Base-by-base conservation (phyloP, 2,113 vertebrate genomes). In the Stegastes partitus region DNA sequence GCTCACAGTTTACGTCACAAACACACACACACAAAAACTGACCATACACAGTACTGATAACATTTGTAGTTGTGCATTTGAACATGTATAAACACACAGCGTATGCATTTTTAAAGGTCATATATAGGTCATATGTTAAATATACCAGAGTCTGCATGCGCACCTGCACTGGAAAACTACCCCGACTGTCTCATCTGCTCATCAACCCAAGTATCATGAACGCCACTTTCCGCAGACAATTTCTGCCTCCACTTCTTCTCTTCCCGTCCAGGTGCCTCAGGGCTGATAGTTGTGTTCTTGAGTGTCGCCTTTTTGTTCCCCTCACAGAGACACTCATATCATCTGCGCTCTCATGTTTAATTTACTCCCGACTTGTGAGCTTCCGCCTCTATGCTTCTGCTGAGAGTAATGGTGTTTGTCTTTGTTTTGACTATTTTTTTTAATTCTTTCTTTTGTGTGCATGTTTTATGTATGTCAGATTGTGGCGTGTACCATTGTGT, bases 1-100 rank as follows among this genome's bases (percentile, higher is more conserved):
- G 85, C 76, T 86, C 71, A 77, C 16, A n/a, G 58, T 82, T 88
- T 66, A 92, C 72, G 44, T 92, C 84, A 87, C 74, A 64, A 69
- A 74, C 55, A 77, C 21, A 3, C 26, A 18, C 49, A 22, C 16
- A 54, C 34, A n/a, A 47, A 45, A 21, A 28, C 39, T 45, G 28
- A 26, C 37, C 11, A 42, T 14, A 42, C 39, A 42, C 39, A 42
- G 6, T 14, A 59, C 14, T 45, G 37, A 26, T 28, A 22, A 67
- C 14, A 54, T 39, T 25, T 53, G 49, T 26, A 5, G 73, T 56
- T 21, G 4, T 85, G 11, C 21, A 14, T 64, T 69, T 53, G 34
- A 9, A 2, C 63, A 37, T 47, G 1, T 42, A 11, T 44, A 51
- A 70, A 65, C 11, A 15, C 23, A 25, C 23, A 50, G n/a, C 51